phyloP scores from a whole-genome alignment of 2,888 invertebrate species.

The Sesamia inferens region DNA sequence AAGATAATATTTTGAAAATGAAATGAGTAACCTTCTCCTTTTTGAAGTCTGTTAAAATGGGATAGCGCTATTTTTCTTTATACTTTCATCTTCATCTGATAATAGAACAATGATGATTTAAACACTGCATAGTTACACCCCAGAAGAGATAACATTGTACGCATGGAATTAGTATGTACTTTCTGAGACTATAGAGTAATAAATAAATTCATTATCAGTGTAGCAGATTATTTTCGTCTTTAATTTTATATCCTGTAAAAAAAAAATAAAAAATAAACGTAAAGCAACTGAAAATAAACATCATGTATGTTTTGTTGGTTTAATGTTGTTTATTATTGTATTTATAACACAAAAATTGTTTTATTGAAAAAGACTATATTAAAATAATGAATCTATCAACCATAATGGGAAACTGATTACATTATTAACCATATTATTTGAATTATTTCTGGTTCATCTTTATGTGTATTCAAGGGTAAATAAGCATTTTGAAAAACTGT shows the following conservation, averaged over 20 bases:
- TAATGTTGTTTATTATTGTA: background rate
- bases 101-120: too few relatives aligned
- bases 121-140: too few relatives aligned
- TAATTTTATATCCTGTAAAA: background rate
- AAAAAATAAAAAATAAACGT: constrained; percentile 4
- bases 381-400: background rate
- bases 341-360: constrained; percentile 5
- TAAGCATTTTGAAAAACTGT: background rate
- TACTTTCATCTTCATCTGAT: too few relatives aligned
- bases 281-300: too few relatives aligned
- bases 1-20: too few relatives aligned
- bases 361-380: background rate
- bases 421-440: background rate
- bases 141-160: too few relatives aligned
- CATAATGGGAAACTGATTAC: background rate
- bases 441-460: constrained; percentile 1
- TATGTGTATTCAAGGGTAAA: constrained; percentile 9
- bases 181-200: background rate
- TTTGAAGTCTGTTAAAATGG: too few relatives aligned
- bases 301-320: too few relatives aligned
- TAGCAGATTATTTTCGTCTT: background rate
- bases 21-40: too few relatives aligned
- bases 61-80: too few relatives aligned
- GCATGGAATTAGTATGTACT: too few relatives aligned
- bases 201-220: background rate